Base-by-base conservation (phyloP, 2,797 vertebrate genomes). In the Numenius phaeopus region DNA sequence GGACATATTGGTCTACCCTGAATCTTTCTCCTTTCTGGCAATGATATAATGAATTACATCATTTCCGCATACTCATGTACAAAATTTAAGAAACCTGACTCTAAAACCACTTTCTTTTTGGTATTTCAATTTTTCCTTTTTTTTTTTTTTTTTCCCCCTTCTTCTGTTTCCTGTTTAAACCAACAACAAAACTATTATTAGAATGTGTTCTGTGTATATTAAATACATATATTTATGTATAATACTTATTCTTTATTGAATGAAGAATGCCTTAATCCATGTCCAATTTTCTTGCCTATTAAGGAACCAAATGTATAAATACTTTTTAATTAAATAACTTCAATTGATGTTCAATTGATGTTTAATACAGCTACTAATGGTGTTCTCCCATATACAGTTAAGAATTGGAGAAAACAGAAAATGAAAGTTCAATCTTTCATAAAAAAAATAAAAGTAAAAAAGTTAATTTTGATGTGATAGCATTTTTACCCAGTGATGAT, bases 131-230 rank as follows among this genome's bases (percentile, higher is more conserved):
- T 66, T 71, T 57, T 54, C 19, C 49, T 22, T 3, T 52, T 57
- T 52, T 3, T n/a, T n/a, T 23, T 42, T n/a, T 72, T 24, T 64
- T 19, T 37, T 15, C 9, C 14, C n/a, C 4, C 2, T 55, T 13
- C 11, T 64, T 59, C 30, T 46, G 0, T 62, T 76, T 83, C 14
- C 15, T 54, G 2, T 67, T 85, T 59, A 55, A 82, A 78, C 3
- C 3, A 61, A 32, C 26, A 75, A 8, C 14, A 42, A 11, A 46
- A 18, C 7, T 61, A 34, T 55, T 49, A 42, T 22, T 77, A 32
- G 24, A 70, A 19, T 3, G 9, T 49, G 5, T 1, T 57, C 7
- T 1, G 0, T 52, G 61, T 44, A 18, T 58, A 29, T 24, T 47
- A 59, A 88, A 52, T 39, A 3, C 2, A 3, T 27, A 44, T 21